Evolutionary conservation across 2,797 vertebrate genomes (phyloP), one percentile per base, ranked within the genome.

Genomic region (Syndactyla subalaris): DNA sequence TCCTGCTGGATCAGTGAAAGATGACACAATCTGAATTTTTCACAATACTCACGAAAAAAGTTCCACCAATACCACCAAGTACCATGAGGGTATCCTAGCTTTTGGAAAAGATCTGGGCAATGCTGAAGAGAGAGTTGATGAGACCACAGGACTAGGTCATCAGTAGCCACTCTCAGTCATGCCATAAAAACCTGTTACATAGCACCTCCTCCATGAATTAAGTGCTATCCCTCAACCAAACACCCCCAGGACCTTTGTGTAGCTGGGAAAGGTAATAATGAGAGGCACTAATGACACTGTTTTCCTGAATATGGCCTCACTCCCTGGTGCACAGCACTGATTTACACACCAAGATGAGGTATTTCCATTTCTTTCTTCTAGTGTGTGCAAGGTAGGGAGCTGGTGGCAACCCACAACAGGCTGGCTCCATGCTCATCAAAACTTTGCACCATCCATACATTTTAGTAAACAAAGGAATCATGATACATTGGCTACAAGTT

Each of bases 161-260:
- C 19, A 55, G 57, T 4, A 66, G 57, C 22, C 46, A 19, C 46
- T 49, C 32, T 34, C 63, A 45, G 46, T 30, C 20, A 12, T 11
- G 4, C 48, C 9, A 15, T 4, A n/a, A 7, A 17, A 13, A 52
- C 41, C 57, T 72, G 22, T 36, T 30, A 26, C 34, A 15, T 10
- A 57, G 46, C 14, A 46, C 4, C 15, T 77, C 18, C 27, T 38
- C 32, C 12, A 14, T 1, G 10, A 74, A 59, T 15, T 36, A 43
- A 85, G n/a, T 13, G 27, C 14, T 43, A 6, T 6, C 57, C 52
- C 41, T 54, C 38, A 49, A 17, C 5, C 14, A 32, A 15, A 4
- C 11, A 6, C 7, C 12, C 30, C 32, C 46, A 54, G 32, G 23
- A 78, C 7, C 1, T 10, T 20, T 4, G 6, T 0, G 2, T 2